phyloP scores from a whole-genome alignment of 2,113 vertebrate genomes.

The Corythornis vintsioides region DNA sequence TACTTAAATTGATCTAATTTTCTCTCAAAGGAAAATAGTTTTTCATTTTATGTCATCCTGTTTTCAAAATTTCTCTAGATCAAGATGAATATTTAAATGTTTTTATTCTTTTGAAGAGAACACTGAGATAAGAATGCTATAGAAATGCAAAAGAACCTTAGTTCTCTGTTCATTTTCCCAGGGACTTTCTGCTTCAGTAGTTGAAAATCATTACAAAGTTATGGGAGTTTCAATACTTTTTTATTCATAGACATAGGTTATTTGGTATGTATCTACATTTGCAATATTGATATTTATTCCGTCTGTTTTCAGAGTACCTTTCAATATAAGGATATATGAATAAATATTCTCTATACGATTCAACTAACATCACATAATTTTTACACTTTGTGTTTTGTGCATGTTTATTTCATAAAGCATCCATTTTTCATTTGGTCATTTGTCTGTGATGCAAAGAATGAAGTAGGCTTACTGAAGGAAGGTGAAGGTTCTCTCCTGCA shows the following conservation, averaged over 20 bases:
- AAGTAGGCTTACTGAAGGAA: too few relatives aligned
- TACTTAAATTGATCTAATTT: neutral
- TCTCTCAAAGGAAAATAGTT: neutral
- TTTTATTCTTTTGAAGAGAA: neutral
- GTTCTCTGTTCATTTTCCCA: neutral
- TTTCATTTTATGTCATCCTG: neutral
- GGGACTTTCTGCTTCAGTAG: neutral
- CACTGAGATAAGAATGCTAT: neutral
- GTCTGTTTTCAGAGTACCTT: neutral
- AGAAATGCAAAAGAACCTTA: neutral
- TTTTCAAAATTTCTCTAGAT: neutral
- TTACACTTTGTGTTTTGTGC: neutral
- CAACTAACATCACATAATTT: neutral
- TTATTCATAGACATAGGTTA: neutral
- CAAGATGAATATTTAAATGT: neutral
- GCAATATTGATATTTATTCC: neutral
- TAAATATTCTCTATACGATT: neutral
- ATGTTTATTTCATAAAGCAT: too few relatives aligned
- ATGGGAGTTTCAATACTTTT: neutral
- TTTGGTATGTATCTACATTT: neutral
- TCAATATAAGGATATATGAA: neutral
- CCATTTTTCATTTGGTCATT: too few relatives aligned
- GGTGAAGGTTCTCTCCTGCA: too few relatives aligned
- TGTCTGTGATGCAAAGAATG: too few relatives aligned
- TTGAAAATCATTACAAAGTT: neutral